A percentile compares a stretch with the other conserved stretches of the same genome.
These are phyloP conservation scores for Eriocheir sinensis DNA, from an alignment of 1,140 invertebrate species.

Conservation along the genomic window DNA sequence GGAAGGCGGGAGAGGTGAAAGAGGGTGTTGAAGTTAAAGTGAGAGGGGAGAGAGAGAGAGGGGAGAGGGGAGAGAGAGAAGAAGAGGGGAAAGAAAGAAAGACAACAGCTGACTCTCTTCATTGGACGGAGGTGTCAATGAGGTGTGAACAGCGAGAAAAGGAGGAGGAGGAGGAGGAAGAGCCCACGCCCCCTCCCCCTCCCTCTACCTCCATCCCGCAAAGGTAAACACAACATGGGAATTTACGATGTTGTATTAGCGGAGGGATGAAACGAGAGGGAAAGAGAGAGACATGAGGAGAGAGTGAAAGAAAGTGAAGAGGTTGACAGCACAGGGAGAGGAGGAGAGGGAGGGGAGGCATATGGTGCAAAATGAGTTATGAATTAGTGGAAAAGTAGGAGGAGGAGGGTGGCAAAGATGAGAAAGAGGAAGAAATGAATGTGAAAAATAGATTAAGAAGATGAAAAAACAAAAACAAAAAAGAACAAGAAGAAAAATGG, in stretches of 20 bases:
- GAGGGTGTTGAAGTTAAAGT: not conserved
- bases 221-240: conserved; percentile 55
- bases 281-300: not conserved
- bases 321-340: not conserved
- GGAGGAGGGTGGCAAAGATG: not conserved
- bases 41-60: not conserved
- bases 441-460: not conserved
- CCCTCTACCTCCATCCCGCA: not conserved
- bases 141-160: conserved; percentile 37
- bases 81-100: not conserved
- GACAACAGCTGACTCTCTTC: conserved; percentile 26
- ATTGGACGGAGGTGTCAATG: conserved; percentile 31
- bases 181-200: not conserved
- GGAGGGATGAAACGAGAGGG: not conserved
- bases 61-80: not conserved
- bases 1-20: not conserved
- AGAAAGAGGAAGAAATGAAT: not conserved
- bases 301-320: not conserved
- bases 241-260: conserved; percentile 52
- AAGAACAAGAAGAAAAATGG: not conserved
- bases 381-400: not conserved
- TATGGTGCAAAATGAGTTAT: not conserved
- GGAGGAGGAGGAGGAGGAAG: not conserved
- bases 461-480: not conserved
- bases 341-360: not conserved